Conservation (phyloP, 2,113 vertebrate species). For the Atlantisia rogersi region DNA sequence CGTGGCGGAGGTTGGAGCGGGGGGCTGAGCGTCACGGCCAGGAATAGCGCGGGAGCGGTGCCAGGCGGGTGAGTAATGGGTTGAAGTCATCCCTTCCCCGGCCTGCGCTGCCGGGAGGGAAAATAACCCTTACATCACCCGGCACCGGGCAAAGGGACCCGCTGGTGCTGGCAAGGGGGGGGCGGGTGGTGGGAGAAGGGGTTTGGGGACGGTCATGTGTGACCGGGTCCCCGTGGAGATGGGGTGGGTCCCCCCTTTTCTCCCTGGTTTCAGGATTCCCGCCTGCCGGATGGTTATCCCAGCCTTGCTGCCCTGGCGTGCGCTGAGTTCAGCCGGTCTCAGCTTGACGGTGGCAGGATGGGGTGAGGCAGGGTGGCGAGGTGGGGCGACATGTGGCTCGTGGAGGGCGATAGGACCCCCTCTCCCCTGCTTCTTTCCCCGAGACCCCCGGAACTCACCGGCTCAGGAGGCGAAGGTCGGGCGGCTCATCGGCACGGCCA, state of each 20-base stretch:
- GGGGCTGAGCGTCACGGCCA: conserved; percentile 68
- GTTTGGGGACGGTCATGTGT: background rate
- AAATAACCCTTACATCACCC: conserved; percentile 68
- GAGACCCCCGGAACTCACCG: background rate
- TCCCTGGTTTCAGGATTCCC: background rate
- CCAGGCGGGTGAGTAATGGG: conserved; percentile 76
- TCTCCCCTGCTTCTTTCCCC: background rate
- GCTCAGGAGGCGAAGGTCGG: background rate
- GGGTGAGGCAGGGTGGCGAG: background rate
- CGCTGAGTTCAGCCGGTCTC: background rate
- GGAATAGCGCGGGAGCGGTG: conserved; percentile 68
- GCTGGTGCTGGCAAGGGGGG: background rate
- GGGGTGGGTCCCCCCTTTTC: too few relatives aligned
- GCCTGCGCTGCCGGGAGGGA: conserved; percentile 61
- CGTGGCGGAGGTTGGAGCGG: background rate
- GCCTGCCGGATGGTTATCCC: background rate
- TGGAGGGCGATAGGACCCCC: too few relatives aligned
- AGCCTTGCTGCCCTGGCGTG: background rate
- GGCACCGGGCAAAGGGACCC: background rate
- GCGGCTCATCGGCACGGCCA: background rate
- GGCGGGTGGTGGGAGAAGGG: background rate
- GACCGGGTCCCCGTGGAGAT: background rate
- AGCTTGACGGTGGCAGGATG: background rate
- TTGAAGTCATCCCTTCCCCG: conserved; percentile 76
- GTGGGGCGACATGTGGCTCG: too few relatives aligned